A percentile compares a stretch with the other conserved stretches of the same genome.
Conservation (phyloP, 2,113 vertebrate genomes). For the Pollachius pollachius region DNA sequence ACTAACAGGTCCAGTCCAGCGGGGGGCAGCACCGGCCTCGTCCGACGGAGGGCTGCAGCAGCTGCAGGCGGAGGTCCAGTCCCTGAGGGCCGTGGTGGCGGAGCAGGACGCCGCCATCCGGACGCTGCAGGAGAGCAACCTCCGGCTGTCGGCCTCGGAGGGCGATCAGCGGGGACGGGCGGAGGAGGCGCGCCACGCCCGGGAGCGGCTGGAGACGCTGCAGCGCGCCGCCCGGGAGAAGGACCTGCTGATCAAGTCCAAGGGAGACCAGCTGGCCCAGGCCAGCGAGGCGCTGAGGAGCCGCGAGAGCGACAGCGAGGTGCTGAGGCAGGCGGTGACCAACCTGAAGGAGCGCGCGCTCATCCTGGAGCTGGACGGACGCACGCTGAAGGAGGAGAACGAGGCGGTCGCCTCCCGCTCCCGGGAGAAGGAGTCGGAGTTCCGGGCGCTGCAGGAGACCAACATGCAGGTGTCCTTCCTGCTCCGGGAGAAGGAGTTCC, state of each 20-base stretch:
- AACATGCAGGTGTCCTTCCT: conserved; percentile 96
- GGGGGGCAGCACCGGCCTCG: not conserved
- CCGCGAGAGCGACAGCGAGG: conserved; percentile 91
- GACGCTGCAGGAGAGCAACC: conserved; percentile 93
- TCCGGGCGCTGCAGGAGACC: conserved; percentile 92
- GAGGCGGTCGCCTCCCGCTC: conserved; percentile 78
- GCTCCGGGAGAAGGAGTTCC: conserved; percentile 92
- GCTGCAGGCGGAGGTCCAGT: conserved; percentile 70
- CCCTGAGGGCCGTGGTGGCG: conserved; percentile 71
- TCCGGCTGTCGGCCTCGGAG: conserved; percentile 80
- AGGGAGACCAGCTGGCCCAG: conserved; percentile 86
- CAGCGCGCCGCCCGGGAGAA: conserved; percentile 90
- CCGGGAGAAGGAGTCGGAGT: conserved; percentile 89
- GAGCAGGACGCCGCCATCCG: conserved; percentile 81
- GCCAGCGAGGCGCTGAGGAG: conserved; percentile 84
- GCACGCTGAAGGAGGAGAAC: conserved; percentile 90
- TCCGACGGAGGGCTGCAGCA: conserved; percentile 28
- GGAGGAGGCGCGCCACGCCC: conserved; percentile 77
- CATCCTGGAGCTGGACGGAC: conserved; percentile 87
- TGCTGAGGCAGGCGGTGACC: conserved; percentile 93
- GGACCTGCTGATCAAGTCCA: conserved; percentile 93
- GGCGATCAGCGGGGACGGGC: conserved; percentile 72
- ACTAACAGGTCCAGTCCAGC: not conserved
- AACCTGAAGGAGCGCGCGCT: conserved; percentile 92
- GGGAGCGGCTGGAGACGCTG: conserved; percentile 80